phyloP scores from a whole-genome alignment of 1,140 invertebrate genomes.

The Diorhabda elongata region DNA sequence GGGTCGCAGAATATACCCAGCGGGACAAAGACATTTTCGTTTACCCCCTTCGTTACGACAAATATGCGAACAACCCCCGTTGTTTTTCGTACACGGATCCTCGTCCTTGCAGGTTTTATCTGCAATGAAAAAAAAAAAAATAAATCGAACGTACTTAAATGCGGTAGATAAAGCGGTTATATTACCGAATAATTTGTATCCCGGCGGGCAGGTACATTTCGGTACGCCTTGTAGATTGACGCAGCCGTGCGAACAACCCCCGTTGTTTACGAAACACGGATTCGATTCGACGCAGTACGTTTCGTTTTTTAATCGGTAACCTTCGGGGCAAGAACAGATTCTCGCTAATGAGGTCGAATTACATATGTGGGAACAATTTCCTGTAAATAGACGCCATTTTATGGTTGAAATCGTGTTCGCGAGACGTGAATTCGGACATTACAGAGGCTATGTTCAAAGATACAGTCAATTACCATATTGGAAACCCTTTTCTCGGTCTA shows the following conservation, averaged over 20 bases:
- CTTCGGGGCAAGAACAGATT: slow-evolving; percentile 31
- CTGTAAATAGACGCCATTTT: no score
- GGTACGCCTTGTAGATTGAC: slow-evolving; percentile 28
- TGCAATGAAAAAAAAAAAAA: not conserved
- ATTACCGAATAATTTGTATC: slow-evolving; percentile 27
- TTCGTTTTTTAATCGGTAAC: slow-evolving; percentile 39
- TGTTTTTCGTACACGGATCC: slow-evolving; percentile 42
- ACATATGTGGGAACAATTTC: slow-evolving; percentile 48
- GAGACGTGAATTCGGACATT: no score
- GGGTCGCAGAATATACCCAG: slow-evolving; percentile 50
- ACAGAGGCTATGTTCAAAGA: no score
- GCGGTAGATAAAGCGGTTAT: no score
- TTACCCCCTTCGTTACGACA: slow-evolving; percentile 49
- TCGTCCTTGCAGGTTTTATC: slow-evolving; percentile 35
- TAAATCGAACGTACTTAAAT: no score
- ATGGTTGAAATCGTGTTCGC: no score
- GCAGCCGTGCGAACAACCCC: slow-evolving; percentile 49
- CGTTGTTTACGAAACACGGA: slow-evolving; percentile 49
- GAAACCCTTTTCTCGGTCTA: no score
- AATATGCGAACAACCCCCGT: slow-evolving; percentile 63
- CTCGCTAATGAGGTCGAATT: slow-evolving; percentile 18
- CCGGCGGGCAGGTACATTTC: slow-evolving; percentile 49
- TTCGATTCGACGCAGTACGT: slow-evolving; percentile 43
- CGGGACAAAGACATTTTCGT: slow-evolving; percentile 55
- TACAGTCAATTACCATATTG: no score